These are phyloP conservation scores for Amphiduros pacificus DNA, from an alignment of 2,888 invertebrate genomes.

Conservation along the genomic window DNA sequence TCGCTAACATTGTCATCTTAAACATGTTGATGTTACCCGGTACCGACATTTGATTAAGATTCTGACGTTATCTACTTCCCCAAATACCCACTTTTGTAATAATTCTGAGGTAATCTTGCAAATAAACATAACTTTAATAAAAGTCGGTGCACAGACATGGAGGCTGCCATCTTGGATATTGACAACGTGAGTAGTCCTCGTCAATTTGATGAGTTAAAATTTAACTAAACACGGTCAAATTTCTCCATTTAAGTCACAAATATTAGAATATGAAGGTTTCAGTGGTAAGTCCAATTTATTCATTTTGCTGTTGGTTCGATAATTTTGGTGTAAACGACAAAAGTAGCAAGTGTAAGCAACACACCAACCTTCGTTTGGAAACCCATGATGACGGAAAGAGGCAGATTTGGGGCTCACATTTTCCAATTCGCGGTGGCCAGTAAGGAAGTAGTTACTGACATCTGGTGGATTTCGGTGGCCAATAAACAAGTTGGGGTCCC, in stretches of 20 bases:
- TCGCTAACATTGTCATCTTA: too few relatives aligned
- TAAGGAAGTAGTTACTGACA: slow-evolving; percentile 1
- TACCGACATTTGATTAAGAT: too few relatives aligned
- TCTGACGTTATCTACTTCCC: too few relatives aligned
- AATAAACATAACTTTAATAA: background rate
- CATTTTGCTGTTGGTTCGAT: too few relatives aligned
- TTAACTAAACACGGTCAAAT: background rate
- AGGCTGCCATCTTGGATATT: slow-evolving; percentile 18
- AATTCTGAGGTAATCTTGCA: background rate
- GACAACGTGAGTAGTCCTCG: background rate
- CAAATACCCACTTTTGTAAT: background rate
- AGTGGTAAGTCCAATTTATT: too few relatives aligned
- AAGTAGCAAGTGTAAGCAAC: background rate
- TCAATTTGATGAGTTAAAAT: background rate
- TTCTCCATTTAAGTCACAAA: background rate
- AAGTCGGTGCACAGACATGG: slow-evolving; percentile 7
- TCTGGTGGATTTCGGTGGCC: too few relatives aligned
- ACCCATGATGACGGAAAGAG: slow-evolving; percentile 48
- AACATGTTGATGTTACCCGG: too few relatives aligned
- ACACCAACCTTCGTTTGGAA: slow-evolving; percentile 42
- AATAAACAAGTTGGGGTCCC: too few relatives aligned
- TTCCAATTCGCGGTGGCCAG: slow-evolving; percentile 21
- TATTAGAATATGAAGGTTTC: background rate
- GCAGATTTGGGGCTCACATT: slow-evolving; percentile 35
- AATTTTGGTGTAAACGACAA: too few relatives aligned